phyloP scores from a whole-genome alignment of 2,113 vertebrate species.

The Etia nguti region DNA sequence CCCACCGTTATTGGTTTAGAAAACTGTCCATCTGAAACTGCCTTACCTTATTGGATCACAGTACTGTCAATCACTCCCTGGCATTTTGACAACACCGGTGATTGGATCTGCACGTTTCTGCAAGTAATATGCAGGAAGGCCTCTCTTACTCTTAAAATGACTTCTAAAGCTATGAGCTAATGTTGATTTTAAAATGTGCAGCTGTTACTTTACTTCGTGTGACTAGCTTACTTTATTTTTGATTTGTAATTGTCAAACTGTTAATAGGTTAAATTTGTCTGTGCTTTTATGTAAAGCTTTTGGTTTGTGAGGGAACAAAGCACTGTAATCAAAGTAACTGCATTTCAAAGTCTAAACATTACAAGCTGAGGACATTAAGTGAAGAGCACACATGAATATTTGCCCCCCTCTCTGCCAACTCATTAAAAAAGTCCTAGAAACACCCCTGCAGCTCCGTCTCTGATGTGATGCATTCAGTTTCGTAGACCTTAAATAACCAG shows the following conservation, averaged over 20 bases:
- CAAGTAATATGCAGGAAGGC: accelerated
- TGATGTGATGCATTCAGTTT: not conserved
- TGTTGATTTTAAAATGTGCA: not conserved
- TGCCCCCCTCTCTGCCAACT: not conserved
- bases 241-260: not conserved
- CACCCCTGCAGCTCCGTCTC: not conserved
- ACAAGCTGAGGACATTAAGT: not conserved
- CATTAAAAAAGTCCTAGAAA: not conserved
- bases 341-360: not conserved
- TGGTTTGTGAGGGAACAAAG: not conserved
- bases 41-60: not conserved
- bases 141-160: not conserved
- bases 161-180: not conserved
- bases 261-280: not conserved
- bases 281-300: accelerated
- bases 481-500: not conserved
- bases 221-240: not conserved
- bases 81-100: not conserved
- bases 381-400: not conserved
- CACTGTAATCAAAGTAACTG: not conserved
- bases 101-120: not conserved
- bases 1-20: not conserved
- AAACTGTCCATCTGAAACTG: not conserved
- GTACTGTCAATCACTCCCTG: accelerated
- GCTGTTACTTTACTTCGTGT: not conserved